Conservation (phyloP, 2,113 vertebrate species). For the Protobothrops flavoviridis region DNA sequence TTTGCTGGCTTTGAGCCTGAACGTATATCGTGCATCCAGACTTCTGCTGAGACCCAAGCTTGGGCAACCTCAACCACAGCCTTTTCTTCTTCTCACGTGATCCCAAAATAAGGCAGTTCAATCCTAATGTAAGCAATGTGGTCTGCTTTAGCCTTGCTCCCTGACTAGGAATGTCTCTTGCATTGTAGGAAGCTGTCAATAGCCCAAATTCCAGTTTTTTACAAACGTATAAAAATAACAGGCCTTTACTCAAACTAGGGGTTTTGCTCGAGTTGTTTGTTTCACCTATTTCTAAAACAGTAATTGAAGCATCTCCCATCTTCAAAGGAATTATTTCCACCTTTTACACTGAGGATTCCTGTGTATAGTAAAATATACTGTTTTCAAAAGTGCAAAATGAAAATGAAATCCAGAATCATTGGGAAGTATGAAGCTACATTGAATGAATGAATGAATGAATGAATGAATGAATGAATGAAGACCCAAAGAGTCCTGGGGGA, state of each 20-base stretch:
- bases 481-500: not conserved
- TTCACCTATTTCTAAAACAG: not conserved
- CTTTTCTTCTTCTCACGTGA: not conserved
- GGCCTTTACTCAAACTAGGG: not conserved
- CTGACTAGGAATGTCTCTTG: not conserved
- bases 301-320: not conserved
- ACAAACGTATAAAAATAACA: not conserved
- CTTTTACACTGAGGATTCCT: not conserved
- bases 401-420: not conserved
- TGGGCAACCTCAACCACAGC: not conserved
- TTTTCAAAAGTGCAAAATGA: not conserved
- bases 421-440: not conserved
- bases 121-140: not conserved
- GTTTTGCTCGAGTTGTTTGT: not conserved
- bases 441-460: not conserved
- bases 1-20: slow-evolving; percentile 17
- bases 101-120: not conserved
- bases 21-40: not conserved
- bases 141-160: not conserved
- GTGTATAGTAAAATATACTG: not conserved
- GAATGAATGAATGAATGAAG: not conserved
- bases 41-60: slow-evolving; percentile 2
- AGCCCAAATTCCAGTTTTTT: not conserved
- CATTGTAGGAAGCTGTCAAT: not conserved
- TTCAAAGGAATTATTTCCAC: not conserved